Evolutionary conservation across 1,140 invertebrate species (phyloP).

Genomic region (Drosophila paulistorum): DNA sequence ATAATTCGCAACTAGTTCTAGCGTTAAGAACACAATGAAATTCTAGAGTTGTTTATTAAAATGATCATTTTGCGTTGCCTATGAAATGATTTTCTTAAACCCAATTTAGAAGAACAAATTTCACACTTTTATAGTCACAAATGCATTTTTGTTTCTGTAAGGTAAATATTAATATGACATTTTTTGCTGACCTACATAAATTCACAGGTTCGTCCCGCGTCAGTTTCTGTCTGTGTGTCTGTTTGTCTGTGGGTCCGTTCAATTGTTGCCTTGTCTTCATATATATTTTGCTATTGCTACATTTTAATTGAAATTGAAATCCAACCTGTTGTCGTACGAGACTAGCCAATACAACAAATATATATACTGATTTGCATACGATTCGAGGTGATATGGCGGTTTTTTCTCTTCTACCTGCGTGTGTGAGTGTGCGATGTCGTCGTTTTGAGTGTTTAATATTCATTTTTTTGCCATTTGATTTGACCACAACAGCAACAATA

Average conservation of each 20-base stretch:
- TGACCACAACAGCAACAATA: constrained; percentile 69
- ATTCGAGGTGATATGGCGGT: constrained; percentile 7
- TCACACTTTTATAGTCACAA: no score
- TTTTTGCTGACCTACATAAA: constrained; percentile 36
- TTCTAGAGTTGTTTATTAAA: no score
- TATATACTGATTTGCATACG: constrained; percentile 49
- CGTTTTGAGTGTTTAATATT: constrained; percentile 69
- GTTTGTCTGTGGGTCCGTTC: background rate
- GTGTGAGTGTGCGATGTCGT: constrained; percentile 15
- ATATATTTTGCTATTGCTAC: constrained; percentile 22
- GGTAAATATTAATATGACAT: no score
- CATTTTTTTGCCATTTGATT: constrained; percentile 73
- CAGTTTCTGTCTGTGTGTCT: no score
- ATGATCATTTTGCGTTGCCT: no score
- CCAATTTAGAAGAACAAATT: no score
- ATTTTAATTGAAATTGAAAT: constrained; percentile 27
- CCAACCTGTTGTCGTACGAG: constrained; percentile 36
- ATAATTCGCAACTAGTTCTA: no score
- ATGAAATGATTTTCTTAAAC: no score
- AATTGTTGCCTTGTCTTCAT: constrained; percentile 23
- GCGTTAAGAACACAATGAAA: no score
- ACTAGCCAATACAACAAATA: background rate
- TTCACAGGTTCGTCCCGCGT: constrained; percentile 2
- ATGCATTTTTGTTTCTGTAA: no score
- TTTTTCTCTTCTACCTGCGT: constrained; percentile 4